phyloP scores from a whole-genome alignment of 2,113 vertebrate species.

The Mungos mungo region DNA sequence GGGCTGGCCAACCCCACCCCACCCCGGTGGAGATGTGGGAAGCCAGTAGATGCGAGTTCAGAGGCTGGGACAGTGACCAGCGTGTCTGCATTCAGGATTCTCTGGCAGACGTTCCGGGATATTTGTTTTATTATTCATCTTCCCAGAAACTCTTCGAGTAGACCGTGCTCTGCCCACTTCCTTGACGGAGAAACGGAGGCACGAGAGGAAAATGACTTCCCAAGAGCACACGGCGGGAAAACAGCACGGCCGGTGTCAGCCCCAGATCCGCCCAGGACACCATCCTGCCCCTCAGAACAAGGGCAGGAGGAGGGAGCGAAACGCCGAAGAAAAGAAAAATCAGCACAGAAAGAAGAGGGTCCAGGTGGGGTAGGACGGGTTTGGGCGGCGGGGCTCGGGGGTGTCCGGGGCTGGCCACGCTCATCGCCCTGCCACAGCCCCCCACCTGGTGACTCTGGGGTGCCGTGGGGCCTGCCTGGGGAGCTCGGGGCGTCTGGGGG shows the following conservation, averaged over 20 bases:
- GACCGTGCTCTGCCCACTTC: background rate
- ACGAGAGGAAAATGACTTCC: background rate
- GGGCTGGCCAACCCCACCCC: background rate
- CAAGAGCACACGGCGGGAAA: background rate
- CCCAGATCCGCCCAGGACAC: too few species aligned
- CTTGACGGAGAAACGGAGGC: background rate
- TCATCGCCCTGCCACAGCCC: background rate
- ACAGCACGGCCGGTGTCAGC: too few species aligned
- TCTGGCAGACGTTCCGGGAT: fast-evolving
- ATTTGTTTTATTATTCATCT: background rate
- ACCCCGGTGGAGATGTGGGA: too few species aligned
- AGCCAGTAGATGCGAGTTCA: fast-evolving
- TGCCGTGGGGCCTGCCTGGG: background rate
- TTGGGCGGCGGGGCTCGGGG: background rate
- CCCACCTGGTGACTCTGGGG: fast-evolving
- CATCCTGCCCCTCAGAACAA: background rate
- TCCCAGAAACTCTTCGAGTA: background rate
- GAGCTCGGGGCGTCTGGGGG: too few species aligned
- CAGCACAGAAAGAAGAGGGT: background rate
- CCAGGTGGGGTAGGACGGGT: fast-evolving
- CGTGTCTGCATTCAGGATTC: fast-evolving
- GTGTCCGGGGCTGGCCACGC: too few species aligned
- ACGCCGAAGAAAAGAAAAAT: background rate
- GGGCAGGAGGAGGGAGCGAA: background rate
- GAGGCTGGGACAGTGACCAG: fast-evolving